Percentiles rank a stretch among this genome's conserved stretches.
Conservation (phyloP, 2,888 invertebrate species). For the Drosophila quinaria region DNA sequence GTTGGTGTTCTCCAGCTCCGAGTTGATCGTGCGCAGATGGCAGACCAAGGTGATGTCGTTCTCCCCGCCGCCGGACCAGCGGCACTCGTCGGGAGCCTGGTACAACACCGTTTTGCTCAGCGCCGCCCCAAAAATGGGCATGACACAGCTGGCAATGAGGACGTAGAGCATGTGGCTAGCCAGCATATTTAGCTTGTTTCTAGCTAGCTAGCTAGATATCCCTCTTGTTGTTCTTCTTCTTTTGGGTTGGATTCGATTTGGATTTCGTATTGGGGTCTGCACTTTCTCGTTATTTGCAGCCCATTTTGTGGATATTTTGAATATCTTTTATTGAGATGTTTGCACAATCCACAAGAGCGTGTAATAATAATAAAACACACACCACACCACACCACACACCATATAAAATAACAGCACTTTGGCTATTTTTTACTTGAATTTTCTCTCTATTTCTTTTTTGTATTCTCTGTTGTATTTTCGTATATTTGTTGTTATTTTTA, state of each 20-base stretch:
- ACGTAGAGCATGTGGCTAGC: slow-evolving; percentile 81
- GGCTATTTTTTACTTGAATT: slow-evolving; percentile 37
- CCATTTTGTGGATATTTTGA: slow-evolving; percentile 63
- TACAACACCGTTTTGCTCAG: slow-evolving; percentile 87
- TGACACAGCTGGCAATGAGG: slow-evolving; percentile 83
- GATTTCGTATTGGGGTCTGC: slow-evolving; percentile 40
- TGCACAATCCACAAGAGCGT: slow-evolving; percentile 64
- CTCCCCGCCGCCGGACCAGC: slow-evolving; percentile 85
- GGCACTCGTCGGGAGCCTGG: slow-evolving; percentile 94
- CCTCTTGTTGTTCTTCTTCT: slow-evolving; percentile 18
- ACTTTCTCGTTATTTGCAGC: slow-evolving; percentile 59
- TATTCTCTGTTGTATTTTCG: slow-evolving; percentile 12
- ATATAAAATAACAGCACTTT: slow-evolving; percentile 35
- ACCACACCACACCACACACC: slow-evolving; percentile 40
- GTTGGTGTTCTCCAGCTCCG: slow-evolving; percentile 95
- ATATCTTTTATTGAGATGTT: slow-evolving; percentile 55
- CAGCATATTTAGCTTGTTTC: slow-evolving; percentile 64
- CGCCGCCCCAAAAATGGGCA: slow-evolving; percentile 85
- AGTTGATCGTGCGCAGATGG: slow-evolving; percentile 93
- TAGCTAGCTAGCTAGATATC: slow-evolving; percentile 38
- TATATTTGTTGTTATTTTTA: slow-evolving; percentile 34
- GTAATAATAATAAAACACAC: slow-evolving; percentile 43
- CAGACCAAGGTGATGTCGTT: slow-evolving; percentile 91
- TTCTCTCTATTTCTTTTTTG: neutral
- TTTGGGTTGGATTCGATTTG: slow-evolving; percentile 6